Base-by-base conservation (phyloP, 1,140 invertebrate genomes). In the Charaxes varanes region DNA sequence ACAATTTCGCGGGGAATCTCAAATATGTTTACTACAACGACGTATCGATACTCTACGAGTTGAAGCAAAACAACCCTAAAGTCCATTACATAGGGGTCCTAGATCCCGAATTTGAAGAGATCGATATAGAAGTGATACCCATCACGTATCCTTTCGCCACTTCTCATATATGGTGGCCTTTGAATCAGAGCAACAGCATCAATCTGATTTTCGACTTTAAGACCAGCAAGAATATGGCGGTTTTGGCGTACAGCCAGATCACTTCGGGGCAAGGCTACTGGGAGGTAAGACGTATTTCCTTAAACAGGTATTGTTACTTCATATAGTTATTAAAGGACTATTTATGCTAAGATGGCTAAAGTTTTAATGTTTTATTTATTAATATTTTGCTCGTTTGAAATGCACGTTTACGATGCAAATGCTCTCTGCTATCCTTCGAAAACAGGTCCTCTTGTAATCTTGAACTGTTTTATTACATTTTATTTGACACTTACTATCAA, bases 21-120 rank as follows among this genome's bases (percentile, higher is more conserved):
- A 95, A 96, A 59, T 95, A 96, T 72, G 93, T 97, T 11, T 97
- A 96, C 70, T 95, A 94, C 67, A 97, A 97, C 70, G 94, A 95
- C 54, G 90, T 95, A 8, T 96, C 94, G 1, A 94, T 97, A 37
- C 85, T 97, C 24, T 96, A 96, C 64, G 93, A 95, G 63, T 74
- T 97, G 33, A 91, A 93, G 49, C 89, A 91, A 50, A 89, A 89
- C 40, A 92, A 93, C 76, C 90, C 91, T 10, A 95, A 94, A 87
- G 92, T 94, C 1, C 91, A 92, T 62, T 93, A 93, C 60, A 92
- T 92, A 47, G 89, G 94, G 8, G 91, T 95, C 0, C 71, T 94
- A 27, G 89, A 91, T 45, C 92, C 94, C 0, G 91, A 95, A 71
- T 94, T 93, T 59, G 90, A 91, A 48, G 94, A 95, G 66, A 88